Conservation (phyloP, 2,797 vertebrate species). For the Cottoperca gobio region DNA sequence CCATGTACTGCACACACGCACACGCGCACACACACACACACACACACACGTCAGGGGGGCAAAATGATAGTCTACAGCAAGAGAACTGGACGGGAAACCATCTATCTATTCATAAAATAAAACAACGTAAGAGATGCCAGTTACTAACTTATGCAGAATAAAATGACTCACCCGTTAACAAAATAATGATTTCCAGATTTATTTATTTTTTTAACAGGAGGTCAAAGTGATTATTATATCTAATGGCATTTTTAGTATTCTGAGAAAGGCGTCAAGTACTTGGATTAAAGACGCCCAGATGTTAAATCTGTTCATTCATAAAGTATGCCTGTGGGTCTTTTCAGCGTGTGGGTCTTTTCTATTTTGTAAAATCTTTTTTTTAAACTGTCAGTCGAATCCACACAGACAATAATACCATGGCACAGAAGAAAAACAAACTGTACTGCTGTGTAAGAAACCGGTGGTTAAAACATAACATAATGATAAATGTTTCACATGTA, state of each 20-base stretch:
- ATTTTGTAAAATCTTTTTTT: slow-evolving; percentile 1
- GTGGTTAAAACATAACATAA: neutral
- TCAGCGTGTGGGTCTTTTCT: neutral
- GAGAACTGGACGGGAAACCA: slow-evolving; percentile 66
- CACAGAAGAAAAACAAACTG: neutral
- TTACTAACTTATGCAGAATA: slow-evolving; percentile 66
- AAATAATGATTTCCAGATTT: slow-evolving; percentile 74
- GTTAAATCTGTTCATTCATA: slow-evolving; percentile 56
- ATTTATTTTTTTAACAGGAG: slow-evolving; percentile 43
- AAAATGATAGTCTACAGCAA: slow-evolving; percentile 54
- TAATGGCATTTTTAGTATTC: slow-evolving; percentile 45
- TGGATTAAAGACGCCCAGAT: slow-evolving; percentile 33
- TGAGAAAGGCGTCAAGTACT: slow-evolving; percentile 18
- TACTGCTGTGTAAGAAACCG: neutral
- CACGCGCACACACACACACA: slow-evolving; percentile 14
- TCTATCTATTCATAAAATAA: slow-evolving; percentile 72
- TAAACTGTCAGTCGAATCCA: slow-evolving; percentile 1
- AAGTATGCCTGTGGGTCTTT: slow-evolving; percentile 15
- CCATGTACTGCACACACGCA: slow-evolving; percentile 30
- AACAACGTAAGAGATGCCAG: slow-evolving; percentile 61
- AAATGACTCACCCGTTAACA: slow-evolving; percentile 59
- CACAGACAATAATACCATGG: neutral
- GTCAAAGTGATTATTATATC: slow-evolving; percentile 67
- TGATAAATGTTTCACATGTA: neutral
- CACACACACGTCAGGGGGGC: slow-evolving; percentile 25